Conservation (phyloP, 2,888 invertebrate genomes). For the Tenthredo notha region DNA sequence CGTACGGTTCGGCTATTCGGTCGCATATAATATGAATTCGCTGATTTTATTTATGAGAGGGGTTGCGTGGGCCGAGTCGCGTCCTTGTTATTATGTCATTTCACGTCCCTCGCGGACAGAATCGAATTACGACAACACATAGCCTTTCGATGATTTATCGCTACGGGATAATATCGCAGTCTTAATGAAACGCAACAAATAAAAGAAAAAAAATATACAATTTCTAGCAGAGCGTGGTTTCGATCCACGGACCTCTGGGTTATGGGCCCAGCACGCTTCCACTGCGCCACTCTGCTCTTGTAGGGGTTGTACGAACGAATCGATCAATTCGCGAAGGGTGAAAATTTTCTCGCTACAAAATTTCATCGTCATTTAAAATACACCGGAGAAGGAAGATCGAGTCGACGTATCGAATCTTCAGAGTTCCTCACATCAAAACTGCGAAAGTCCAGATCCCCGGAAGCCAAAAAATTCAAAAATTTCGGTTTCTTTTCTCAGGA, state of each 20-base stretch:
- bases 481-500: no score
- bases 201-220: background rate
- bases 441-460: no score
- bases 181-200: background rate
- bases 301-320: background rate
- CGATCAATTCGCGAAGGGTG: background rate
- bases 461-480: no score
- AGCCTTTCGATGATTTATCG: background rate
- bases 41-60: constrained; percentile 36
- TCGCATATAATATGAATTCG: constrained; percentile 5
- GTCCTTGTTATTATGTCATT: constrained; percentile 51
- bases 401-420: background rate
- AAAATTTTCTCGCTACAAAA: background rate
- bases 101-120: constrained; percentile 15
- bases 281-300: constrained; percentile 89
- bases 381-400: background rate
- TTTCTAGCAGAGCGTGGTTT: constrained; percentile 79
- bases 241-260: constrained; percentile 96
- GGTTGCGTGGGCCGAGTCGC: background rate
- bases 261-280: constrained; percentile 92
- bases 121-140: constrained; percentile 4
- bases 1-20: background rate
- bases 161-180: background rate
- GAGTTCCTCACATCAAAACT: no score
- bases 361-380: background rate